Percentiles rank a stretch among this genome's conserved stretches.
Evolutionary conservation across 2,888 invertebrate species (phyloP).

Genomic region (Eupithecia tripunctaria): DNA sequence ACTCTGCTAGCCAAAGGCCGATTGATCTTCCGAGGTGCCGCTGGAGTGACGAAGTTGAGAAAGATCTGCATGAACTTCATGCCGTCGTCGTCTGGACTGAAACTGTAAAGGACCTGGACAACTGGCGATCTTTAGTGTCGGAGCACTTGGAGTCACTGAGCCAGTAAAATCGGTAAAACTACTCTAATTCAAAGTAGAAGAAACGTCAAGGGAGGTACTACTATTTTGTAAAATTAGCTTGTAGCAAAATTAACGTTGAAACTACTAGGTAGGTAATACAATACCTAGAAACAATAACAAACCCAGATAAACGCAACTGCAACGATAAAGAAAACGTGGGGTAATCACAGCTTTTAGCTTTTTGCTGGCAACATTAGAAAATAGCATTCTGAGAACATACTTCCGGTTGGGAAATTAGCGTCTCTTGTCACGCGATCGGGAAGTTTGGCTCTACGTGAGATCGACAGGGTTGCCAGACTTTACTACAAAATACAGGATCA

Average conservation of each 20-base stretch:
- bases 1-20: no score
- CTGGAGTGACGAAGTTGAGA: no score
- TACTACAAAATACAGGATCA: background rate
- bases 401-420: conserved; percentile 38
- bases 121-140: no score
- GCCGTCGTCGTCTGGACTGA: no score
- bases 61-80: no score
- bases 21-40: no score
- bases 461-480: conserved; percentile 13
- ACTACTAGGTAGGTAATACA: background rate
- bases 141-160: no score
- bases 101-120: no score
- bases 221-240: background rate
- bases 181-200: background rate
- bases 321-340: conserved; percentile 27
- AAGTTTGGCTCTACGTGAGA: conserved; percentile 21
- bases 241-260: background rate
- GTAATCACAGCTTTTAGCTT: conserved; percentile 35
- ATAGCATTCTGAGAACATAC: conserved; percentile 33
- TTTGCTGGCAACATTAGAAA: conserved; percentile 34
- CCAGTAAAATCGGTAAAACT: background rate
- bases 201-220: no score
- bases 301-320: conserved; percentile 19
- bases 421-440: conserved; percentile 41
- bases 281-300: background rate